Conservation (phyloP, 2,797 vertebrate species). For the Xiphorhynchus erythropygius region DNA sequence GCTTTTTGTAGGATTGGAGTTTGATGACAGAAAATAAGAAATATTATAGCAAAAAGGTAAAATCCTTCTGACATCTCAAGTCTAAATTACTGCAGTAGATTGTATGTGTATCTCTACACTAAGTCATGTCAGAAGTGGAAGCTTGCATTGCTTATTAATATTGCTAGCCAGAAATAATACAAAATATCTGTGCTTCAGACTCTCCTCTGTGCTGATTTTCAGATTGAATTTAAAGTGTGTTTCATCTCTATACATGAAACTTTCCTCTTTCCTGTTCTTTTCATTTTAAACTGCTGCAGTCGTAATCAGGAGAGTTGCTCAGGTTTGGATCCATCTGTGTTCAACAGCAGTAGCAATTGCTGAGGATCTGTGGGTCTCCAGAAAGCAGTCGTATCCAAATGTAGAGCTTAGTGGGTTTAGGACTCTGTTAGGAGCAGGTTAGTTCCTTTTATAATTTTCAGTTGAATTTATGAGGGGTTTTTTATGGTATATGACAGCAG, state of each 20-base stretch:
- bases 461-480: not conserved
- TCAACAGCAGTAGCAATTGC: not conserved
- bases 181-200: not conserved
- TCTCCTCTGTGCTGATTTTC: not conserved
- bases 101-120: not conserved
- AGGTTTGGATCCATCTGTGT: not conserved
- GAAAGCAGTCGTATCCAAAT: not conserved
- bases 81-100: not conserved
- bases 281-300: not conserved
- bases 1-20: constrained; percentile 24
- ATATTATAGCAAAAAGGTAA: constrained; percentile 33
- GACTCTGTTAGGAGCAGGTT: not conserved
- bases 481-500: not conserved
- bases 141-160: constrained; percentile 4
- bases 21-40: constrained; percentile 52
- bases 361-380: not conserved
- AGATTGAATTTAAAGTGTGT: not conserved
- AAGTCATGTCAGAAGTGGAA: not conserved
- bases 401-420: not conserved
- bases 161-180: not conserved
- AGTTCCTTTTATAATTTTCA: not conserved
- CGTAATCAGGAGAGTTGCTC: not conserved
- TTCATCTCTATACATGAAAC: not conserved
- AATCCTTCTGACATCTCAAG: not conserved
- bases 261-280: not conserved